A percentile compares a stretch with the other conserved stretches of the same genome.
Evolutionary conservation across 1,140 invertebrate species (phyloP).

Genomic region (Melipona quadrifasciata): DNA sequence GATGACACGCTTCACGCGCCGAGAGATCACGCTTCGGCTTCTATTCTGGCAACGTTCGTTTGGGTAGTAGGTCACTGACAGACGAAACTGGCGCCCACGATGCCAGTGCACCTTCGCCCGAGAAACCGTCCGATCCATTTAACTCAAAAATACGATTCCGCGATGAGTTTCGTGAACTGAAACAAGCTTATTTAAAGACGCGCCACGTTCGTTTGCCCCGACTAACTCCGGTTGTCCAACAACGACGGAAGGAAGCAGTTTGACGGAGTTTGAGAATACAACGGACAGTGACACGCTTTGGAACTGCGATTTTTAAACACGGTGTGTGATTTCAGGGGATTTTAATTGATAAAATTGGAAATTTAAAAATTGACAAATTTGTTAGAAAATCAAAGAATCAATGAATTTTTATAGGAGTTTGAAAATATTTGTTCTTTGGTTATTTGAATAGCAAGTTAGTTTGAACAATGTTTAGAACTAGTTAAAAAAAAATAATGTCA

Average conservation of each 20-base stretch:
- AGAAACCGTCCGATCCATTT: constrained; percentile 21
- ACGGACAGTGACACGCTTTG: not conserved
- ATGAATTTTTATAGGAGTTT: too few species aligned
- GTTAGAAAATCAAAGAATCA: too few species aligned
- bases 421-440: too few species aligned
- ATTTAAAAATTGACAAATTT: too few species aligned
- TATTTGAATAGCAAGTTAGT: too few species aligned
- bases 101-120: constrained; percentile 29
- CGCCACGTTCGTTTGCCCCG: not conserved
- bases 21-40: constrained; percentile 35
- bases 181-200: constrained; percentile 33
- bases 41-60: constrained; percentile 48
- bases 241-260: not conserved
- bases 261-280: not conserved
- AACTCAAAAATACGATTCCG: constrained; percentile 24
- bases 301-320: not conserved
- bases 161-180: constrained; percentile 9
- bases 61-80: constrained; percentile 55
- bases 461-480: too few species aligned
- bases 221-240: not conserved
- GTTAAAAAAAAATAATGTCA: too few species aligned
- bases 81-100: constrained; percentile 30
- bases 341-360: not conserved
- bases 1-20: constrained; percentile 2
- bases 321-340: not conserved